Base-by-base conservation (phyloP, 2,113 vertebrate genomes). In the Odocoileus hemionus region DNA sequence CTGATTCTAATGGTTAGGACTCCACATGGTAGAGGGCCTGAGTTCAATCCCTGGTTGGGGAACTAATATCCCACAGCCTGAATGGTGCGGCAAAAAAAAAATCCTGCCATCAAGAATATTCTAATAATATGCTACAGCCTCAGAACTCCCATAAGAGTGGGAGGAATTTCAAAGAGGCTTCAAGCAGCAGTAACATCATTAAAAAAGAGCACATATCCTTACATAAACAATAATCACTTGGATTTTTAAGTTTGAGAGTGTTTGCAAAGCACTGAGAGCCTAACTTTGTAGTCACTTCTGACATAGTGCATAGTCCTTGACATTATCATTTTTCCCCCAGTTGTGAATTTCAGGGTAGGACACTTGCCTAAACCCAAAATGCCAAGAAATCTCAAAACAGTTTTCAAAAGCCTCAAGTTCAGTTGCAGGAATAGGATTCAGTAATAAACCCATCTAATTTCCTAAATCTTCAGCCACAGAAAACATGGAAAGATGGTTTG, bases 401-500 rank as follows among this genome's bases (percentile, higher is more conserved):
- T 92, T 82, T 96, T 86, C 25, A 58, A 95, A n/a, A 96, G 43
- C 54, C 85, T 83, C 85, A 91, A 61, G 96, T 82, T 95, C 91
- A 91, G 67, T 78, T 82, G 83, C 76, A 50, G 26, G 55, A 91
- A 52, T 82, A 52, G 89, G 90, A 64, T 86, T 95, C 78, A 83
- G 86, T 39, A 91, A 83, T 89, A 92, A 89, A 74, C 45, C 82
- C 78, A 84, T 61, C 94, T 79, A 86, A 96, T 97, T 98, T 91
- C 97, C 79, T 82, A 96, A 92, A 61, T 92, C 94, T 97, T 91
- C 55, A 96, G 95, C 91, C 97, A 96, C 97, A 95, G 82, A 97
- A 91, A 98, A 96, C 97, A 97, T 95, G 96, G 93, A 96, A 96
- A 98, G 91, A 96, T 94, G 91, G 85, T 96, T 96, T 98, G 67